Percentiles rank a stretch among this genome's conserved stretches.
These are phyloP conservation scores for Galleria mellonella DNA, from an alignment of 1,140 invertebrate genomes.

Conservation along the genomic window DNA sequence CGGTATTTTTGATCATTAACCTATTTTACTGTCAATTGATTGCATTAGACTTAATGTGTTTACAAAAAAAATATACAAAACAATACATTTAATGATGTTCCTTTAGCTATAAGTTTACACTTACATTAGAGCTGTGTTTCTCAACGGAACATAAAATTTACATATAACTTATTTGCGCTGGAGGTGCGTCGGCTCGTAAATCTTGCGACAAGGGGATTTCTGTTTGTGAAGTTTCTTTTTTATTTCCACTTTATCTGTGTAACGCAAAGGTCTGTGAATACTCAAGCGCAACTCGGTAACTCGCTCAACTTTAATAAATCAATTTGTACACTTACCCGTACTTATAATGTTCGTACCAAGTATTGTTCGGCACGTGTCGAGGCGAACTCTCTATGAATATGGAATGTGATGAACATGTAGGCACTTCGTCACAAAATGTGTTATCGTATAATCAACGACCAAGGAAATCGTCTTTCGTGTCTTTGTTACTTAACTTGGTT, in stretches of 20 bases:
- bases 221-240: conserved; percentile 72
- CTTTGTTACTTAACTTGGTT: too few relatives aligned
- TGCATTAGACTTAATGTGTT: conserved; percentile 5
- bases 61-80: neutral
- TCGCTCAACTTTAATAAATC: conserved; percentile 72
- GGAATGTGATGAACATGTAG: conserved; percentile 5
- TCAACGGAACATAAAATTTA: conserved; percentile 57
- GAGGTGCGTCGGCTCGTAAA: conserved; percentile 68
- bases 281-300: conserved; percentile 59
- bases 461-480: too few relatives aligned
- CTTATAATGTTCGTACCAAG: conserved; percentile 52
- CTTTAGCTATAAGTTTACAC: conserved; percentile 3
- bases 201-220: conserved; percentile 70
- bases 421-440: too few relatives aligned
- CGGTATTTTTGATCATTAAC: conserved; percentile 47
- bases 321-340: conserved; percentile 70
- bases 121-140: conserved; percentile 10
- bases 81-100: neutral
- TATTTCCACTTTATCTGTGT: conserved; percentile 70
- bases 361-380: conserved; percentile 41
- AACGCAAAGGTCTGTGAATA: conserved; percentile 62
- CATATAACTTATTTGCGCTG: conserved; percentile 57
- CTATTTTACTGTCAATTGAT: conserved; percentile 17
- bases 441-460: too few relatives aligned
- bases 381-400: conserved; percentile 33